A percentile compares a stretch with the other conserved stretches of the same genome.
These are phyloP conservation scores for Spinus olivaceus DNA, from an alignment of 2,797 vertebrate genomes.

Conservation along the genomic window DNA sequence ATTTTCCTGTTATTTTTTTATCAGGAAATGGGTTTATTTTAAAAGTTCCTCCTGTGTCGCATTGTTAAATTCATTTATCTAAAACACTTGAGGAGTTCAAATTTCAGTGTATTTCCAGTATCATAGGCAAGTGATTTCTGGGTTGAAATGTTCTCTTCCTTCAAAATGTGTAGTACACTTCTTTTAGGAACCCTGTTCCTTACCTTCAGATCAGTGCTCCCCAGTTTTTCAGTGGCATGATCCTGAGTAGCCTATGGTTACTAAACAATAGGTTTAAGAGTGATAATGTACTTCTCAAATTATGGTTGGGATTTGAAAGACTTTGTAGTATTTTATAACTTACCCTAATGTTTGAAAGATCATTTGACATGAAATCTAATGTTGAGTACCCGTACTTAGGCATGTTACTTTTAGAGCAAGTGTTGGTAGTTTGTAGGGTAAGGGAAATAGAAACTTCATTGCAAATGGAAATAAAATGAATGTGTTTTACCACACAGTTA, in stretches of 20 bases:
- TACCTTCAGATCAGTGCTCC: not conserved
- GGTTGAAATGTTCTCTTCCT: not conserved
- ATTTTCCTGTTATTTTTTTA: not conserved
- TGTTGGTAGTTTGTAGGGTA: not conserved
- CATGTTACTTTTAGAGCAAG: not conserved
- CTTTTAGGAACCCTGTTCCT: not conserved
- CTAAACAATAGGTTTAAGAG: not conserved
- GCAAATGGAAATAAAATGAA: not conserved
- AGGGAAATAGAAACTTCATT: not conserved
- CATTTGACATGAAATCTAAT: not conserved
- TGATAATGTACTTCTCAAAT: not conserved
- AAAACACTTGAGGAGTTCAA: not conserved
- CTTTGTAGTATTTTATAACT: not conserved
- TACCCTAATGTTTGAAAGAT: not conserved
- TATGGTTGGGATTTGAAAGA: not conserved
- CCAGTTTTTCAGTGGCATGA: not conserved
- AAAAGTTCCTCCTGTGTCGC: not conserved
- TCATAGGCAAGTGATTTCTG: not conserved
- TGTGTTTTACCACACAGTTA: not conserved
- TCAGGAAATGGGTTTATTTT: not conserved
- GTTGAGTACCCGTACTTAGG: accelerated
- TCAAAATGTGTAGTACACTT: not conserved
- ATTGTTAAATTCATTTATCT: not conserved
- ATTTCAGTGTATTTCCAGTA: not conserved
- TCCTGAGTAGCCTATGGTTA: not conserved